phyloP scores from a whole-genome alignment of 2,888 invertebrate species.

The Nomada fabriciana region DNA sequence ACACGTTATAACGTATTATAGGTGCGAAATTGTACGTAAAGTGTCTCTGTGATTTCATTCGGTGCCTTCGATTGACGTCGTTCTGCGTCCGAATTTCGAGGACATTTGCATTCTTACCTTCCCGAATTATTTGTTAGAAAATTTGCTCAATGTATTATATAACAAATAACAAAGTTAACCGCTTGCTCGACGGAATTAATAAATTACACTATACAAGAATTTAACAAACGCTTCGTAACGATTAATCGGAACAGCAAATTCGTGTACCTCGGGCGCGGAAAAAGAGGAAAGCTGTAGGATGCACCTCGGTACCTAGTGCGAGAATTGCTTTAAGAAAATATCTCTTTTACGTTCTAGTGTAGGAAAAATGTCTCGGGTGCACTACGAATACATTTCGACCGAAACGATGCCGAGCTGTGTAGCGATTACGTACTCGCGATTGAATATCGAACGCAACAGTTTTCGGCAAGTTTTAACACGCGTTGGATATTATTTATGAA shows the following conservation, averaged over 20 bases:
- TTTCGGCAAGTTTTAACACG: not conserved
- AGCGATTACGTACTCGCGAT: not conserved
- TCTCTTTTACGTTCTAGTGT: slow-evolving; percentile 32
- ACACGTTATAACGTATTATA: not conserved
- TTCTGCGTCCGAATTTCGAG: slow-evolving; percentile 58
- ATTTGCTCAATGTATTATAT: slow-evolving; percentile 23
- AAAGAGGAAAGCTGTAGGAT: slow-evolving; percentile 34
- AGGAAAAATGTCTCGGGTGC: not conserved
- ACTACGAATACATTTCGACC: slow-evolving; percentile 20
- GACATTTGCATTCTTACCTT: slow-evolving; percentile 16
- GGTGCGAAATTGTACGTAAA: slow-evolving; percentile 8
- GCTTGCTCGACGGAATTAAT: slow-evolving; percentile 51
- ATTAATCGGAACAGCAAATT: slow-evolving; percentile 61
- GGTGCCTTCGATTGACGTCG: slow-evolving; percentile 46
- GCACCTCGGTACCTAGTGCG: slow-evolving; percentile 36
- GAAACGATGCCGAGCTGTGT: slow-evolving; percentile 35
- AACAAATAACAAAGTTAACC: slow-evolving; percentile 48
- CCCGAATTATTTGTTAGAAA: not conserved
- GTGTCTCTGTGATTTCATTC: slow-evolving; percentile 50
- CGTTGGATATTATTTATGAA: not conserved
- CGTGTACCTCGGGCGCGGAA: slow-evolving; percentile 56
- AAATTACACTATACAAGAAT: slow-evolving; percentile 56
- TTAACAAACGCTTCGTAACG: slow-evolving; percentile 67
- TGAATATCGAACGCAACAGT: not conserved
- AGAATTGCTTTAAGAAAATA: slow-evolving; percentile 54